These are phyloP conservation scores for Ochotona princeps DNA, from an alignment of 2,113 vertebrate species.

Conservation along the genomic window DNA sequence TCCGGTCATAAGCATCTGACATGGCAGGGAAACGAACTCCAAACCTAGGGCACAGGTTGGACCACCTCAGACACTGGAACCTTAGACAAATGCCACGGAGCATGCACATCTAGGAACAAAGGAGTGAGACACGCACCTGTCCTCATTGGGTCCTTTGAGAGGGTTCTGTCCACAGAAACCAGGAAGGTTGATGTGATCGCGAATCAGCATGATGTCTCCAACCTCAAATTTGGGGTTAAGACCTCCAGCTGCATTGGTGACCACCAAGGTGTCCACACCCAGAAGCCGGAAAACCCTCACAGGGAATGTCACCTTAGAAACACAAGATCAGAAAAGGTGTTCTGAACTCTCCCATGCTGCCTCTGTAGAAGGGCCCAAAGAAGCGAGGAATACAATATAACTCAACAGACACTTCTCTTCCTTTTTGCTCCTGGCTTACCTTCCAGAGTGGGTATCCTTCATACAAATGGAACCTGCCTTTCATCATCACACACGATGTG, in stretches of 20 bases:
- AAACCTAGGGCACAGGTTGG: constrained; percentile 87
- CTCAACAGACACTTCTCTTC: neutral
- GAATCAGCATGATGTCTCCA: constrained; percentile 96
- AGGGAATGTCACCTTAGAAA: constrained; percentile 92
- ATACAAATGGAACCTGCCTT: constrained; percentile 95
- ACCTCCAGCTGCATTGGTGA: constrained; percentile 96
- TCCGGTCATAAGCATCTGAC: constrained; percentile 94
- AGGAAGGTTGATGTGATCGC: constrained; percentile 94
- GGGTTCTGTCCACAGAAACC: constrained; percentile 93
- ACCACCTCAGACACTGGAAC: constrained; percentile 29
- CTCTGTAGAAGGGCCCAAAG: neutral
- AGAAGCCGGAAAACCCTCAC: constrained; percentile 94
- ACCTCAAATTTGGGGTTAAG: constrained; percentile 94
- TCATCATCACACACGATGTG: constrained; percentile 93
- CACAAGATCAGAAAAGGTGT: constrained; percentile 12
- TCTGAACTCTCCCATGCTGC: neutral
- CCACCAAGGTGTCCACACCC: constrained; percentile 92
- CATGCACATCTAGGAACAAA: neutral
- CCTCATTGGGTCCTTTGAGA: constrained; percentile 92
- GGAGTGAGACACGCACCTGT: constrained; percentile 84
- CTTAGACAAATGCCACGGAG: neutral
- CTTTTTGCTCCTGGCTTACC: constrained; percentile 83
- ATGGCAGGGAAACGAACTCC: constrained; percentile 95
- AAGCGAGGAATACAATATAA: neutral
- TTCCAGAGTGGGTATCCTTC: constrained; percentile 92